Evolutionary conservation across 1,140 invertebrate species (phyloP), one percentile per base, ranked within the genome.

Genomic region (Lucilia sericata): DNA sequence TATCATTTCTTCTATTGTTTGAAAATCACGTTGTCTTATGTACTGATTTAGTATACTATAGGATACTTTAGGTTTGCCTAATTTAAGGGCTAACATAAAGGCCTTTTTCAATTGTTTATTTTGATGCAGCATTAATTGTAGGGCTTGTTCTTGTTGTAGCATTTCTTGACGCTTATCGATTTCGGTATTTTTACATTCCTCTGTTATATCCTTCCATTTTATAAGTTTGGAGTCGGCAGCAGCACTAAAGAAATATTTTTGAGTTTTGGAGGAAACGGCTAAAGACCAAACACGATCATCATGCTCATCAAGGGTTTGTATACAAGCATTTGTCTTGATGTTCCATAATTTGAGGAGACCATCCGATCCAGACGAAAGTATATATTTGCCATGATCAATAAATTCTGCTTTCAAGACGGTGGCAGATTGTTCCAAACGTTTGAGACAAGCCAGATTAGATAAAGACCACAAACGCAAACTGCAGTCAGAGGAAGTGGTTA

Each of bases 401-500:
- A 99, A 99, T 88, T 95, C 93, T 0, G 95, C 94, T 90, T 94
- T 95, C 47, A 99, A 91, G 17, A 99, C 97, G 25, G 98, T 98
- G 87, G 96, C 96, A 88, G 97, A 95, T 91, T 99, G 98, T 93
- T 99, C 96, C 86, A 99, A 94, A 0, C 98, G 99, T 94, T 97
- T 98, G 9, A 99, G 92, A 92, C 98, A 99, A 70, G 94, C 94
- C 76, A 97, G 94, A 88, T 98, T 96, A 9, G 93, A 89, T 21
- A 99, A 89, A n/a, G 96, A 96, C 97, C 98, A 99, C 3, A 99
- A 91, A 90, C 97, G 98, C n/a, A 99, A 94, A 5, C 96, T 96
- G 86, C 95, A 95, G 93, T 99, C 99, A n/a, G 97, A 97, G 8
- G 98, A 99, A 17, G 96, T 94, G 5, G 98, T 98, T 2, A 96